These are phyloP conservation scores for Podarcis lilfordi DNA, from an alignment of 2,797 vertebrate genomes.

Conservation along the genomic window DNA sequence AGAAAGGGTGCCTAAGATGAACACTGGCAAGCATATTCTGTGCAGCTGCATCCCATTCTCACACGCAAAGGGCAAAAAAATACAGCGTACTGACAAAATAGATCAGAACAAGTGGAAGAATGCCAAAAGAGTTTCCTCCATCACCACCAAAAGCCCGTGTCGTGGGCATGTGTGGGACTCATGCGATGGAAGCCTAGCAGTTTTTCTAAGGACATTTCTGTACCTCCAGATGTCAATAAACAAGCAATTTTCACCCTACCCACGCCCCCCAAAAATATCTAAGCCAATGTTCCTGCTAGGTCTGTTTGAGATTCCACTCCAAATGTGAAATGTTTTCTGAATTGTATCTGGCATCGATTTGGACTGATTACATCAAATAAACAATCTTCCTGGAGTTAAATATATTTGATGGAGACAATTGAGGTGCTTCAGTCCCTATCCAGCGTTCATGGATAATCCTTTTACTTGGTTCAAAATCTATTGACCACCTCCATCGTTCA, in stretches of 20 bases:
- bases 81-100: too few species aligned
- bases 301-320: neutral
- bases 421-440: neutral
- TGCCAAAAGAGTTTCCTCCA: too few species aligned
- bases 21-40: too few species aligned
- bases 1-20: neutral
- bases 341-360: slow-evolving; percentile 36
- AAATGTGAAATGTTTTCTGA: neutral
- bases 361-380: slow-evolving; percentile 27
- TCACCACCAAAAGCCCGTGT: too few species aligned
- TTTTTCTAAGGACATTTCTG: neutral
- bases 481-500: slow-evolving; percentile 5
- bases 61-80: too few species aligned
- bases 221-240: neutral
- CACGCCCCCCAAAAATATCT: neutral
- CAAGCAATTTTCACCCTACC: neutral
- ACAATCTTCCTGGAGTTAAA: slow-evolving; percentile 36
- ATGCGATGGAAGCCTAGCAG: neutral
- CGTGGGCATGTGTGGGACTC: neutral
- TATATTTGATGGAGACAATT: neutral
- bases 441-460: slow-evolving; percentile 36
- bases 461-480: slow-evolving; percentile 26
- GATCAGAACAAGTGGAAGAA: neutral
- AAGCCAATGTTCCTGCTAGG: neutral
- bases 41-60: too few species aligned